Evolutionary conservation across 2,113 vertebrate genomes (phyloP).

Genomic region (Lophius piscatorius): DNA sequence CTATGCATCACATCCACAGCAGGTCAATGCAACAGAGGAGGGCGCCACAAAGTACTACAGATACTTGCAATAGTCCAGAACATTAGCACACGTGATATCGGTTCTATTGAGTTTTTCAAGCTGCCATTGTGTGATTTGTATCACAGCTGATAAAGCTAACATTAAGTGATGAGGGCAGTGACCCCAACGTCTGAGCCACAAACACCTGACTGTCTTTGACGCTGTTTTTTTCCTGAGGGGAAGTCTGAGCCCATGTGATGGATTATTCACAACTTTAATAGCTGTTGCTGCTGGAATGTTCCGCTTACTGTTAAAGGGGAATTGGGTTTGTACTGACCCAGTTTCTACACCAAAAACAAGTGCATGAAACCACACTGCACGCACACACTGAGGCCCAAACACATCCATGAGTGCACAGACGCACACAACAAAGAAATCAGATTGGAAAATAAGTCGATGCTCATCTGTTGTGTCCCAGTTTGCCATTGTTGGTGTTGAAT

Average conservation of each 20-base stretch:
- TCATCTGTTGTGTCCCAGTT: conserved; percentile 48
- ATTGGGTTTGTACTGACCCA: conserved; percentile 66
- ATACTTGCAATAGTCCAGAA: too few species aligned
- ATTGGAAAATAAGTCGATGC: conserved; percentile 47
- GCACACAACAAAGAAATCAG: conserved; percentile 13
- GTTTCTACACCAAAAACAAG: conserved; percentile 42
- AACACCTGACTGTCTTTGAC: conserved; percentile 24
- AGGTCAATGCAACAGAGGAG: too few species aligned
- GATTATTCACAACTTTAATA: conserved; percentile 66
- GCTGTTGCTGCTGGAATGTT: conserved; percentile 54
- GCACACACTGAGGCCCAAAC: neutral
- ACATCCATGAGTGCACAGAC: conserved; percentile 1
- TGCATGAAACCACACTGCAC: conserved; percentile 5
- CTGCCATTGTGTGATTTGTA: too few species aligned
- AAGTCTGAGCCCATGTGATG: conserved; percentile 46
- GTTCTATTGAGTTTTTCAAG: too few species aligned
- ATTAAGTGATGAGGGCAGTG: conserved; percentile 19
- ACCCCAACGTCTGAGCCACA: conserved; percentile 9
- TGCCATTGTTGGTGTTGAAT: conserved; percentile 46
- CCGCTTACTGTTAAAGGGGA: conserved; percentile 28
- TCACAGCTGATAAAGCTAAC: too few species aligned
- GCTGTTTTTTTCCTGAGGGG: neutral
- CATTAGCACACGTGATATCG: too few species aligned
- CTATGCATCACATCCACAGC: too few species aligned
- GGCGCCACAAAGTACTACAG: too few species aligned